Percentiles rank a stretch among this genome's conserved stretches.
Conservation (phyloP, 1,140 invertebrate genomes). For the Laupala kohalensis region DNA sequence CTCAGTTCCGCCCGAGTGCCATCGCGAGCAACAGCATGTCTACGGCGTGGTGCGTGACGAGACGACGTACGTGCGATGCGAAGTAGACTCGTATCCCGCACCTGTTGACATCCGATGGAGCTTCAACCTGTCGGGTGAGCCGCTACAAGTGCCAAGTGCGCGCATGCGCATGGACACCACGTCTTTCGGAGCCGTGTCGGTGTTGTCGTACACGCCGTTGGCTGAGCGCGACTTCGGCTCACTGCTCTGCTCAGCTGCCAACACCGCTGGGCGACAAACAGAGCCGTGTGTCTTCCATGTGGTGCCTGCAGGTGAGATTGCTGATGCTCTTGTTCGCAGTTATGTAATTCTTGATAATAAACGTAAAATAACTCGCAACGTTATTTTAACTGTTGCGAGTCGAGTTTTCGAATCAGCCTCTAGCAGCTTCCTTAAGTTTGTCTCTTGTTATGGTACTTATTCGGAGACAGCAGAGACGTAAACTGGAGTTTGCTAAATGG, state of each 20-base stretch:
- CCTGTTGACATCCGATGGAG: conserved; percentile 76
- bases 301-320: conserved; percentile 50
- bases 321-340: too few relatives aligned
- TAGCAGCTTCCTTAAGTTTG: too few relatives aligned
- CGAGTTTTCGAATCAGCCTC: too few relatives aligned
- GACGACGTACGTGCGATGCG: conserved; percentile 62
- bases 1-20: conserved; percentile 75
- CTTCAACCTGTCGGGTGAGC: conserved; percentile 76
- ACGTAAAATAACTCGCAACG: too few relatives aligned
- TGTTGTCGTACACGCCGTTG: conserved; percentile 50
- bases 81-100: conserved; percentile 73
- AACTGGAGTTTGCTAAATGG: too few relatives aligned
- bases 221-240: conserved; percentile 58
- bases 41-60: conserved; percentile 78
- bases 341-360: too few relatives aligned
- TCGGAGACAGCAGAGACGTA: too few relatives aligned
- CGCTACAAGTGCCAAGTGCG: conserved; percentile 53
- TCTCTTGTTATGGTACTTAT: too few relatives aligned
- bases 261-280: conserved; percentile 48
- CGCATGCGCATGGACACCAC: conserved; percentile 29
- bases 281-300: conserved; percentile 57
- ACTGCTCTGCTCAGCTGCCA: conserved; percentile 52
- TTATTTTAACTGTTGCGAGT: too few relatives aligned
- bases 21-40: conserved; percentile 57
- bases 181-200: conserved; percentile 30